Base-by-base conservation (phyloP, 2,888 invertebrate species). In the Galerucella calmariensis region DNA sequence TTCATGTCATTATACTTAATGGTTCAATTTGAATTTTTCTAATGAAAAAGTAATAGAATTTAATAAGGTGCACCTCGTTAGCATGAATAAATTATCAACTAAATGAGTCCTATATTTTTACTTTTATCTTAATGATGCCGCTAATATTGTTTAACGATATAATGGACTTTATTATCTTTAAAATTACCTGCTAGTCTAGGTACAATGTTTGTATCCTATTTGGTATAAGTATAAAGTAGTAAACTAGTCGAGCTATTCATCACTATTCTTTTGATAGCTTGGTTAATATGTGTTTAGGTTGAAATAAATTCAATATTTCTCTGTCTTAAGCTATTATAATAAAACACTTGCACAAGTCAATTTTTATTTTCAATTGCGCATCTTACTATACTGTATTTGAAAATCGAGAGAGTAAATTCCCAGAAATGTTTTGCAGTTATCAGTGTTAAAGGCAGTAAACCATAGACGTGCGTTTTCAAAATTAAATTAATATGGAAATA, bases 51-150 rank as follows among this genome's bases (percentile, higher is more conserved):
- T 63, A 63, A 44, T 44, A 63, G 16, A 16, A 63, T 12, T 41
- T 63, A 63, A 63, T 63, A 16, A 63, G 63, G 11, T n/a, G 4
- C 44, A 63, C 41, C 63, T 63, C 63, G 63, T 63, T 63, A 63
- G 63, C 44, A 63, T 41, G 44, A 63, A 63, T 63, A 63, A 63
- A 35, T 63, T 63, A 63, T 9, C 44, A 9, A 63, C 41, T 14
- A 44, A 35, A 12, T n/a, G 12, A 14, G 63, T 63, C 63, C 10
- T 27, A 24, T 61, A 61, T 27, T 27, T 63, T 63, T 53, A 4
- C 35, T 53, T 16, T 53, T 53, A 53, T 53, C 53, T 53, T 16
- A 63, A 63, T 44, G 63, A 44, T 16, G 16, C 44, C 44, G 11
- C 16, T 44, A 16, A 63, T 63, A 61, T 61, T 27, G 53, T 61